Base-by-base conservation (phyloP, 2,113 vertebrate genomes). In the Thinocorus orbignyianus region DNA sequence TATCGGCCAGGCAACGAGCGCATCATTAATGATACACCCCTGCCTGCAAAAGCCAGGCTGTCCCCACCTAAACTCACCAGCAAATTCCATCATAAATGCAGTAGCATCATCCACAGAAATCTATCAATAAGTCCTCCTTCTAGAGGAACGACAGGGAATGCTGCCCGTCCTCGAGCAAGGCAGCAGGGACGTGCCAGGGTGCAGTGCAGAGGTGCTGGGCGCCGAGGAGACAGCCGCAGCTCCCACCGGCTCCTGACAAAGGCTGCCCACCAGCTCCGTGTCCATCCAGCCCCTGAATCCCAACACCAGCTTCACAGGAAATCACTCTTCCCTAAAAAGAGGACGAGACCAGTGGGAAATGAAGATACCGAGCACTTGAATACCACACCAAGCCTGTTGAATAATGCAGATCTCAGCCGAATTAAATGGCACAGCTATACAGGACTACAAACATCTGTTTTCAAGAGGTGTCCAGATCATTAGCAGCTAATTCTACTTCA, bases 401-500 rank as follows among this genome's bases (percentile, higher is more conserved):
- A 39, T 79, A 92, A 93, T 79, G 65, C 90, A 58, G 65, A 94
- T 58, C 88, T 77, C 44, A 52, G 74, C 33, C 0, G 0, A 88
- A 84, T 77, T 64, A 91, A 93, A 86, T 4, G 30, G 41, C 8
- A 0, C 55, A 71, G 77, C 84, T 86, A 31, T 3, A 37, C 25
- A 37, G 48, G 41, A 61, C 88, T 46, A 57, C 72, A 89, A 90
- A 81, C 88, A 84, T 92, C 90, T 92, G 80, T 81, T 95, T 95
- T 52, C 77, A 68, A 60, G 80, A 91, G 77, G 88, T 69, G 83
- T 92, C 83, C 84, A 76, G 57, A 89, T 95, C 95, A 94, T 96
- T 87, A 95, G 80, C 77, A 93, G 92, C 90, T 94, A 96, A 96
- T 96, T 88, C 65, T 81, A 22, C 26, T 58, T 93, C 85, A 94